These are phyloP conservation scores for Melieria crassipennis DNA, from an alignment of 2,888 invertebrate genomes.

Conservation along the genomic window DNA sequence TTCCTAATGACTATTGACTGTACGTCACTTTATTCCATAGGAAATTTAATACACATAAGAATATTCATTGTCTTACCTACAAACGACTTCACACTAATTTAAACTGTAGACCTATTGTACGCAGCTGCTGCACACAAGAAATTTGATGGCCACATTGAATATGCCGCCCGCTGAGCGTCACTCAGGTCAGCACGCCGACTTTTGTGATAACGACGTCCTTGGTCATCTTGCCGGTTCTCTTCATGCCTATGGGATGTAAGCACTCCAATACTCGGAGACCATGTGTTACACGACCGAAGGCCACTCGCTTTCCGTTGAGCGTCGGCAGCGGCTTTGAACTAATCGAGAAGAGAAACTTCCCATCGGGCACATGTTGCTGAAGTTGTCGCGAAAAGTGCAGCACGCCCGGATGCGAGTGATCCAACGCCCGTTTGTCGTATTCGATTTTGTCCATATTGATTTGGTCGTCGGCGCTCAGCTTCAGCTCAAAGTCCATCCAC, in stretches of 20 bases:
- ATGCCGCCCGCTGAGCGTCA: no score
- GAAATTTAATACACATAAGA: no score
- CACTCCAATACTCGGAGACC: slow-evolving; percentile 46
- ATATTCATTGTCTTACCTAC: no score
- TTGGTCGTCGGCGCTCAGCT: neutral
- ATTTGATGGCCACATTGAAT: no score
- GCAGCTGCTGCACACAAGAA: no score
- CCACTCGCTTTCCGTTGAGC: slow-evolving; percentile 49
- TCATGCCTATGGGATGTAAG: slow-evolving; percentile 48
- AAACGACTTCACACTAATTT: no score
- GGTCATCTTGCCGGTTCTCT: slow-evolving; percentile 50
- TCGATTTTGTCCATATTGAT: slow-evolving; percentile 33
- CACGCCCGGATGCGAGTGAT: slow-evolving; percentile 37
- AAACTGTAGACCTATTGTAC: no score
- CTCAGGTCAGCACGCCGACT: slow-evolving; percentile 12
- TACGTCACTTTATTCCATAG: no score
- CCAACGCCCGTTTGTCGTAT: slow-evolving; percentile 44
- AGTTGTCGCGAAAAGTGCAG: slow-evolving; percentile 41
- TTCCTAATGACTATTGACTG: no score
- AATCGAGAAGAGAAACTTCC: slow-evolving; percentile 47
- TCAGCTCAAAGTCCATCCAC: slow-evolving; percentile 48
- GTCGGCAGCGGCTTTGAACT: slow-evolving; percentile 50
- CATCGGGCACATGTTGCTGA: slow-evolving; percentile 31
- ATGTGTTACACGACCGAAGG: slow-evolving; percentile 49
- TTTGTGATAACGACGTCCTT: slow-evolving; percentile 38